Evolutionary conservation across 2,113 vertebrate species (phyloP), one percentile per base, ranked within the genome.

Genomic region (Synodontis membranacea): DNA sequence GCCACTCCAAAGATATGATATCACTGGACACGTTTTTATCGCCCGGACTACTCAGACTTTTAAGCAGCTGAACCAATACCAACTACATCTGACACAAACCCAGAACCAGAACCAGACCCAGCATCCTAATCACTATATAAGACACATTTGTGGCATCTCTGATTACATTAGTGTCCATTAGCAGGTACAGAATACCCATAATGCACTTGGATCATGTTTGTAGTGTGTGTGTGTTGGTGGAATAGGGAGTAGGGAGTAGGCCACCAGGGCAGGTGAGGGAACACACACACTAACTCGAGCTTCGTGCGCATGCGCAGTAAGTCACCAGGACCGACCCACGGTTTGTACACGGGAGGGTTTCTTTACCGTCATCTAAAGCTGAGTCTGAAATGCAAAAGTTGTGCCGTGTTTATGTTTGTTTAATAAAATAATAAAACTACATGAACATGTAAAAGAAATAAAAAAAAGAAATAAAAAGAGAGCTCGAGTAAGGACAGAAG

Each of bases 291-390:
- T 23, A n/a, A 75, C 72, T 75, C 42, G 48, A 76, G 39, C 70
- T 74, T 19, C 50, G 0, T 0, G 88, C 76, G 92, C 94, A 93
- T 94, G 95, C 95, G 94, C 92, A 91, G 1, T 91, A 62, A 46
- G 2, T 37, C 82, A 91, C 81, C 89, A 90, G 93, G 91, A 92
- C 92, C 93, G 89, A 83, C 82, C 54, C 86, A 82, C 5, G 85
- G 37, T 58, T 70, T 66, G 23, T 5, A 54, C 46, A 12, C 31
- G 54, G 28, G 68, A 9, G 4, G 8, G 31, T 62, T 82, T 58
- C 8, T 50, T 66, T 50, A 14, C 48, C 4, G 23, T 4, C 28
- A 42, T 83, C 42, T 66, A n/a, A 15, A 46, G 12, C 15, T 48
- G 74, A 0, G 50, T 34, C 48, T 14, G 9, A 52, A 82, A 82